These are phyloP conservation scores for Gadopsis bispinosus DNA, from an alignment of 2,797 vertebrate species.

Conservation along the genomic window DNA sequence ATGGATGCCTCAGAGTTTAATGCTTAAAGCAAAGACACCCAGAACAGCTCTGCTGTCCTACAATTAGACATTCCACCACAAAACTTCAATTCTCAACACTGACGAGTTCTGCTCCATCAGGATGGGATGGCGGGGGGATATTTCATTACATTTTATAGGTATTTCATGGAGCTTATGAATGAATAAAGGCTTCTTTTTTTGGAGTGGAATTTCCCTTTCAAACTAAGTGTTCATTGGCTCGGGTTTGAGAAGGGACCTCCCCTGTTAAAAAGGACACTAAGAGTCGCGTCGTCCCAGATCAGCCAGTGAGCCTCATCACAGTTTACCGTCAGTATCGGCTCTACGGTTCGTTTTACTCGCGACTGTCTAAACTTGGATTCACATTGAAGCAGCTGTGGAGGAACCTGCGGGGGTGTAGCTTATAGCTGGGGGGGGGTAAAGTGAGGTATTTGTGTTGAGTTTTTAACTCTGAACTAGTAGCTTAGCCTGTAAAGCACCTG, in stretches of 20 bases:
- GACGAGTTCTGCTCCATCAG: constrained; percentile 23
- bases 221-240: constrained; percentile 40
- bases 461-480: constrained; percentile 67
- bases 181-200: constrained; percentile 19
- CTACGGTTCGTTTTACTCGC: constrained; percentile 27
- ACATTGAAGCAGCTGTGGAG: constrained; percentile 93
- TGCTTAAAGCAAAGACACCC: constrained; percentile 71
- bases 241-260: constrained; percentile 53
- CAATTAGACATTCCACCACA: constrained; percentile 54
- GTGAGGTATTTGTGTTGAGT: constrained; percentile 76
- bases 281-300: constrained; percentile 12
- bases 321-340: constrained; percentile 21
- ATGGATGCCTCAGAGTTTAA: constrained; percentile 62
- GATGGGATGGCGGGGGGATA: not conserved
- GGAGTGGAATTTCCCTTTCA: constrained; percentile 67
- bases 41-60: constrained; percentile 79
- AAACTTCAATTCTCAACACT: constrained; percentile 32
- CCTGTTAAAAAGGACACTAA: constrained; percentile 46
- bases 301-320: constrained; percentile 43
- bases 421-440: constrained; percentile 52
- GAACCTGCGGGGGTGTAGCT: constrained; percentile 87
- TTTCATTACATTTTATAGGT: not conserved
- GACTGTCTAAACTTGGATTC: constrained; percentile 70
- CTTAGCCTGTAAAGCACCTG: constrained; percentile 65
- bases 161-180: constrained; percentile 41